Conservation (phyloP, 2,797 vertebrate species). For the Trematomus bernacchii region DNA sequence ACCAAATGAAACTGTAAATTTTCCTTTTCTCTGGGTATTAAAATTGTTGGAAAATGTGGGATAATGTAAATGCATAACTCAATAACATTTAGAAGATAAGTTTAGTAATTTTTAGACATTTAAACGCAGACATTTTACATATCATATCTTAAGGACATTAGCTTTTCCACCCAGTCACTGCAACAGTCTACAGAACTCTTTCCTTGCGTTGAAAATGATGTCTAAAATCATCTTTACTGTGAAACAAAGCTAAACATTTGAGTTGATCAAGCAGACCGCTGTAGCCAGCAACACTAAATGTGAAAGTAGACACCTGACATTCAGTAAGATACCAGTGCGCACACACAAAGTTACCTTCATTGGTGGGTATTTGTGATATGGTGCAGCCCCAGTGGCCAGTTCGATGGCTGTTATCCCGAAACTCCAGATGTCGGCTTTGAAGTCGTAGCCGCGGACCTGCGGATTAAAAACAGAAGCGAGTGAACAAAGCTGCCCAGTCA, state of each 20-base stretch:
- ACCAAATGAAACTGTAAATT: too few species aligned
- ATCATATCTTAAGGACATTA: background rate
- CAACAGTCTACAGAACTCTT: background rate
- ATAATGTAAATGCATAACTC: too few species aligned
- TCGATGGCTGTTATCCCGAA: conserved; percentile 98
- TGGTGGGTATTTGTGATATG: conserved; percentile 96
- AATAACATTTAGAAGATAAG: too few species aligned
- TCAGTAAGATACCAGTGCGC: background rate
- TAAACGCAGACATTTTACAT: too few species aligned
- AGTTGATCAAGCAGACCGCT: too few species aligned
- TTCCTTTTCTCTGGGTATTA: too few species aligned
- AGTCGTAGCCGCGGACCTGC: conserved; percentile 95
- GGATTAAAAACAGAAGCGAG: conserved; percentile 28
- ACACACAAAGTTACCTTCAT: conserved; percentile 89
- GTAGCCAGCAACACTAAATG: too few species aligned
- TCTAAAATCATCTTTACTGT: too few species aligned
- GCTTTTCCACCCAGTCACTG: background rate
- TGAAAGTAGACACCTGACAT: background rate
- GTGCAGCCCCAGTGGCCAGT: conserved; percentile 93
- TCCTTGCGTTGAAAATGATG: too few species aligned
- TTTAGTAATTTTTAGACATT: too few species aligned
- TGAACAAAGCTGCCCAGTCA: background rate
- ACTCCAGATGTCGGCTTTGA: conserved; percentile 98
- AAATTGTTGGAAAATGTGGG: too few species aligned
- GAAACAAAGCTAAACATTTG: too few species aligned